Base-by-base conservation (phyloP, 2,888 invertebrate species). In the Eupithecia centaureata region DNA sequence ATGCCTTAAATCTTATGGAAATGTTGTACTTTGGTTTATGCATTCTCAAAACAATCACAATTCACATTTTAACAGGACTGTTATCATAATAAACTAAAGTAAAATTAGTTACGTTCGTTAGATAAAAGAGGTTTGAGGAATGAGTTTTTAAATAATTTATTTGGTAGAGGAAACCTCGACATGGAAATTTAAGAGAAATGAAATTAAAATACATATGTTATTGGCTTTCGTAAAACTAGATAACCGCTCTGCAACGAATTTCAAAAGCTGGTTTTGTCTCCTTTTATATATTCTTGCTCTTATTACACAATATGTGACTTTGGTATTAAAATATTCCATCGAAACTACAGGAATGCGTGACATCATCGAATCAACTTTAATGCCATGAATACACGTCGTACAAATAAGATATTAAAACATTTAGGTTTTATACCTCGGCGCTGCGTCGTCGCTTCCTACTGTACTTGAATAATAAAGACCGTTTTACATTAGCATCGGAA, bases 311-410 rank as follows among this genome's bases (percentile, higher is more conserved):
- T 57, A 54, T 59, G 62, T 54, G 13, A 59, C 22, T 65, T 59
- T 62, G 25, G 61, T 57, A 58, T 56, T 57, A 67, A 74, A 74
- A 71, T 42, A 57, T 68, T 70, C 73, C 69, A 57, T 65, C 57
- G 18, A 57, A 57, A 57, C 70, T 67, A 73, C 67, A 73, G 57
- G 73, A 66, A 73, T 76, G 61, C 74, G 79, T 86, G 84, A 85
- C 83, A 80, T 84, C 74, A 74, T 61, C 70, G 70, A 67, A 76
- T 81, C 57, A 75, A 78, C 75, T 82, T 80, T 80, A 77, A 79
- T 79, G 77, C 78, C 63, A 74, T 76, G 51, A 59, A 74, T 64
- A 75, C 72, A 76, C 59, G 32, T 30, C 74, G 79, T 73, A 77
- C 76, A 74, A 79, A 70, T 75, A 59, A 57, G n/a, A 32, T 47